These are phyloP conservation scores for Eulimnadia texana DNA, from an alignment of 1,140 invertebrate genomes.

Conservation along the genomic window DNA sequence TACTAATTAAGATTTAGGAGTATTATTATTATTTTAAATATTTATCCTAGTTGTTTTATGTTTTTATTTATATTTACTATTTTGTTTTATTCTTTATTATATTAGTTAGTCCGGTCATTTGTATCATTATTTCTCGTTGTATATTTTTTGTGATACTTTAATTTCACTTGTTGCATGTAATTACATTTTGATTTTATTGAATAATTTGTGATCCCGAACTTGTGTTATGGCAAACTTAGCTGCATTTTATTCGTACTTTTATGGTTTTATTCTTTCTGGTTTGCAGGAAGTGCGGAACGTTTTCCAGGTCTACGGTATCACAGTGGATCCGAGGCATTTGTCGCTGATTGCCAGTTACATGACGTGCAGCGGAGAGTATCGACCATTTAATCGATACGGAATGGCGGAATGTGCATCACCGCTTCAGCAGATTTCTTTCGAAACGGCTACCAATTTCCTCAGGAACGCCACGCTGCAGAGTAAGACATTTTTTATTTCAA, in stretches of 20 bases:
- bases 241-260: conserved; percentile 5
- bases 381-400: conserved; percentile 76
- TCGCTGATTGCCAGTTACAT: conserved; percentile 92
- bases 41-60: no score
- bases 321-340: conserved; percentile 85
- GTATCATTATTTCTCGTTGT: no score
- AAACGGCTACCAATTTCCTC: conserved; percentile 78
- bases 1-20: no score
- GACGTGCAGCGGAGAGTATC: conserved; percentile 82
- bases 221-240: no score
- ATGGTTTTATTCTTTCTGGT: not conserved
- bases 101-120: no score
- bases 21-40: no score
- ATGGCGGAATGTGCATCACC: conserved; percentile 79
- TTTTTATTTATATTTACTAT: no score
- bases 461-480: conserved; percentile 56
- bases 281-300: conserved; percentile 72
- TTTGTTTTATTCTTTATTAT: no score
- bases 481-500: conserved; percentile 19
- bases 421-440: conserved; percentile 96
- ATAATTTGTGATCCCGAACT: no score
- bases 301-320: conserved; percentile 90
- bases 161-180: no score
- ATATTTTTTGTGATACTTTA: no score
- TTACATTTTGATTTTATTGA: no score